Evolutionary conservation across 2,797 vertebrate genomes (phyloP).

Genomic region (Pteronotus mesoamericanus): DNA sequence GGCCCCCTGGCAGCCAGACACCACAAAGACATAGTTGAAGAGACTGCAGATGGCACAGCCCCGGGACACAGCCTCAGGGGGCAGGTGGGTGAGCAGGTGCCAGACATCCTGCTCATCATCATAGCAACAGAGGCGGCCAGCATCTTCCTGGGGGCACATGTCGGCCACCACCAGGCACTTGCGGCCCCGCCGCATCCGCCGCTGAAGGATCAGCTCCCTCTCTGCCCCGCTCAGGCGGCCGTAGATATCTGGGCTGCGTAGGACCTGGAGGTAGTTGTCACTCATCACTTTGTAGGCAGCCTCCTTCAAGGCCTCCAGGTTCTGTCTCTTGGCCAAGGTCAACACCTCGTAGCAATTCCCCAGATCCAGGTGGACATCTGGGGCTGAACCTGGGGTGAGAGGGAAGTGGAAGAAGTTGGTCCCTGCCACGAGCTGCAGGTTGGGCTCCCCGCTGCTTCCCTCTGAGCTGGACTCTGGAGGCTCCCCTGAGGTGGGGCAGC

Average conservation of each 20-base stretch:
- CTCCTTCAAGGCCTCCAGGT: slow-evolving; percentile 80
- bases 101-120: slow-evolving; percentile 86
- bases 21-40: slow-evolving; percentile 96
- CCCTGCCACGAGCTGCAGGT: slow-evolving; percentile 69
- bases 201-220: slow-evolving; percentile 87
- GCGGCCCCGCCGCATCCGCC: slow-evolving; percentile 84
- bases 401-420: slow-evolving; percentile 78
- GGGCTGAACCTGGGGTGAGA: slow-evolving; percentile 57
- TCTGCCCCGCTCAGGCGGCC: slow-evolving; percentile 86
- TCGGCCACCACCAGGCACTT: slow-evolving; percentile 86
- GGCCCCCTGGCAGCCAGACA: slow-evolving; percentile 86
- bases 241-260: slow-evolving; percentile 87
- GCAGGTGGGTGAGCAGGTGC: slow-evolving; percentile 85
- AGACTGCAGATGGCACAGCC: slow-evolving; percentile 91
- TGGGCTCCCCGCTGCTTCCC: neutral
- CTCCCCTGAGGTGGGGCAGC: neutral
- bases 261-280: slow-evolving; percentile 92
- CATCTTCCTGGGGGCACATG: slow-evolving; percentile 81
- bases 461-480: slow-evolving; percentile 25
- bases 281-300: slow-evolving; percentile 92
- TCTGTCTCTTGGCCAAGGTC: slow-evolving; percentile 86
- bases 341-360: slow-evolving; percentile 91
- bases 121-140: slow-evolving; percentile 89
- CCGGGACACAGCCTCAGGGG: slow-evolving; percentile 87
- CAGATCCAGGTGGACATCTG: slow-evolving; percentile 85